These are phyloP conservation scores for Lymantria dispar DNA, from an alignment of 2,888 invertebrate species.

Conservation along the genomic window DNA sequence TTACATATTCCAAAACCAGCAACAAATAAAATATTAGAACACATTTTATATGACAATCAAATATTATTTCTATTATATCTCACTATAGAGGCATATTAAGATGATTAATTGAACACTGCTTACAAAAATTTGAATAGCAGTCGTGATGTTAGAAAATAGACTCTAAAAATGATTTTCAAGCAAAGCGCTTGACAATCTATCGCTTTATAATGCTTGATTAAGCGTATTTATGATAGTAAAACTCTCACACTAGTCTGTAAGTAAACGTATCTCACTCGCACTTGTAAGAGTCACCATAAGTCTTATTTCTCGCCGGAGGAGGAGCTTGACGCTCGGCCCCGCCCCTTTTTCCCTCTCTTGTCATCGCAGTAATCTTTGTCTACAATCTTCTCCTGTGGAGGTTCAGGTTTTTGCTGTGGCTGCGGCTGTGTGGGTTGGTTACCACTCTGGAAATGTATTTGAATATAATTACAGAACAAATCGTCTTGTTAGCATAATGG, in stretches of 20 bases:
- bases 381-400: slow-evolving; percentile 36
- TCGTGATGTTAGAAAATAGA: slow-evolving; percentile 14
- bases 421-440: slow-evolving; percentile 43
- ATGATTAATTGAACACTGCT: slow-evolving; percentile 17
- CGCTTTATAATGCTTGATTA: slow-evolving; percentile 19
- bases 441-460: slow-evolving; percentile 39
- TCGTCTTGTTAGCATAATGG: no score
- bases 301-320: slow-evolving; percentile 72
- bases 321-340: slow-evolving; percentile 70
- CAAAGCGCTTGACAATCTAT: slow-evolving; percentile 14
- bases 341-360: slow-evolving; percentile 58
- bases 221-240: slow-evolving; percentile 16
- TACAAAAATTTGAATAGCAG: slow-evolving; percentile 11
- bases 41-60: slow-evolving; percentile 7
- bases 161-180: slow-evolving; percentile 1
- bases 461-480: no score
- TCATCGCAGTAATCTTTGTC: slow-evolving; percentile 56
- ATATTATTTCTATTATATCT: slow-evolving; percentile 6
- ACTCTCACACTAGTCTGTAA: slow-evolving; percentile 6
- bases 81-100: slow-evolving; percentile 6
- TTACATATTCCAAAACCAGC: slow-evolving; percentile 6
- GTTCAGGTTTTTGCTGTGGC: slow-evolving; percentile 41
- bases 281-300: slow-evolving; percentile 9
- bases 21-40: slow-evolving; percentile 3
- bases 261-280: slow-evolving; percentile 18